Conservation (phyloP, 37 sponge, comb jelly and placozoan species). For the Aplysina aerophoba region DNA sequence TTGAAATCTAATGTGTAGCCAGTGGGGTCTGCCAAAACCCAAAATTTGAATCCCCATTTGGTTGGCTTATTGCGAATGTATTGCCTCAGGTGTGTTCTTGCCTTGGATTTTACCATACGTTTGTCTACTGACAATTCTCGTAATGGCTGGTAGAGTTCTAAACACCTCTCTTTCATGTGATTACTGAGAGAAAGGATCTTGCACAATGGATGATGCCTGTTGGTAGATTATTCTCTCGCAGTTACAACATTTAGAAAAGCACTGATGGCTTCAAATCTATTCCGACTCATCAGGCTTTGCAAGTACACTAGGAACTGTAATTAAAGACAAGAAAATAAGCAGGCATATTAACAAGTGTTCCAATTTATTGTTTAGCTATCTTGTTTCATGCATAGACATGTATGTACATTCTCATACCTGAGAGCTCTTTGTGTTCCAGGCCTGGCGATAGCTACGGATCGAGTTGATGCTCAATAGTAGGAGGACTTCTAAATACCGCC, state of each 20-base stretch:
- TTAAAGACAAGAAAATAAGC: neutral
- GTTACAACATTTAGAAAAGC: conserved; percentile 9
- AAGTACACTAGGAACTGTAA: neutral
- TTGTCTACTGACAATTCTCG: conserved; percentile 14
- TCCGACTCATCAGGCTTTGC: neutral
- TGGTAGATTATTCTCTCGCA: neutral
- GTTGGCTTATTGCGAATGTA: conserved; percentile 49
- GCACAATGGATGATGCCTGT: neutral
- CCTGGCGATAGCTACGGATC: neutral
- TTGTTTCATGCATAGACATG: neutral
- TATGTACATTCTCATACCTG: neutral
- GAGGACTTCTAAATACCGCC: neutral
- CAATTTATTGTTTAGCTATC: neutral
- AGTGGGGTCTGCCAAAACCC: conserved; percentile 32
- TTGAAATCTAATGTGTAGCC: conserved; percentile 51
- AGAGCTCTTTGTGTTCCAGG: conserved; percentile 1
- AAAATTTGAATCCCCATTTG: conserved; percentile 42
- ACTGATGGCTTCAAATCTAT: conserved; percentile 12
- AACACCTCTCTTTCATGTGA: neutral
- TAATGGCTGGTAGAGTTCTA: conserved; percentile 10
- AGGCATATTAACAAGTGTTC: neutral
- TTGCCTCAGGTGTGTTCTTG: conserved; percentile 24
- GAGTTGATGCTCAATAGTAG: conserved; percentile 19
- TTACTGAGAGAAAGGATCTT: neutral
- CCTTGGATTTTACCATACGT: conserved; percentile 22